A percentile compares a stretch with the other conserved stretches of the same genome.
phyloP scores from a whole-genome alignment of 2,888 invertebrate genomes.

The Netelia fuscicornis region DNA sequence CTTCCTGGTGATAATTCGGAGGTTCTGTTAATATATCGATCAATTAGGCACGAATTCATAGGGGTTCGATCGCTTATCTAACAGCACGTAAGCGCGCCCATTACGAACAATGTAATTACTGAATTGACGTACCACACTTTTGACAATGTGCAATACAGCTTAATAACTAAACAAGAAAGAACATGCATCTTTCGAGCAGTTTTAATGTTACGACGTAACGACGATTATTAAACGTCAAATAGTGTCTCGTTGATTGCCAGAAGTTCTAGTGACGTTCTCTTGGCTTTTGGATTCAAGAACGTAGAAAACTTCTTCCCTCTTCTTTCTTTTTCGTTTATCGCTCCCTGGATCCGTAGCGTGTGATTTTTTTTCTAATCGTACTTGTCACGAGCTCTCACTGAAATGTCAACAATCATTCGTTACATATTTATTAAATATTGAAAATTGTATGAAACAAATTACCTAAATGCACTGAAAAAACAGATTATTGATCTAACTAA shows the following conservation, averaged over 20 bases:
- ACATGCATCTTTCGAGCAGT: conserved; percentile 33
- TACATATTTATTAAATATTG: conserved; percentile 35
- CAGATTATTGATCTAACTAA: neutral
- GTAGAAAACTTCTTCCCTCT: conserved; percentile 14
- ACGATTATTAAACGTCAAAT: neutral
- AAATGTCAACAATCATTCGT: conserved; percentile 78
- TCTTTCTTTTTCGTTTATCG: conserved; percentile 2
- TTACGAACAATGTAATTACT: conserved; percentile 84
- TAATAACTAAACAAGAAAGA: conserved; percentile 66
- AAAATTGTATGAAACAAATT: neutral
- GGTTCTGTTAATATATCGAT: conserved; percentile 67
- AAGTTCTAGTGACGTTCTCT: neutral
- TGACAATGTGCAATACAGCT: conserved; percentile 80
- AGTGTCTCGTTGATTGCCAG: neutral
- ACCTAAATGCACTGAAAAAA: neutral
- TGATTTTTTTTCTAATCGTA: conserved; percentile 76
- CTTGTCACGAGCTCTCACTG: conserved; percentile 86
- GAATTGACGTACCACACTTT: conserved; percentile 81
- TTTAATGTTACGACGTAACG: conserved; percentile 9
- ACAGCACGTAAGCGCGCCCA: conserved; percentile 73
- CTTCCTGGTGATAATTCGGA: conserved; percentile 30
- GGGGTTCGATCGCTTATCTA: conserved; percentile 50
- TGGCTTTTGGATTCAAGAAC: conserved; percentile 20
- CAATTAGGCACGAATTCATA: conserved; percentile 61
- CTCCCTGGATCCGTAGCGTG: conserved; percentile 23